Evolutionary conservation across 64 coral and sea anemone genomes (phyloP).

Genomic region (Stichodactyla mertensii): DNA sequence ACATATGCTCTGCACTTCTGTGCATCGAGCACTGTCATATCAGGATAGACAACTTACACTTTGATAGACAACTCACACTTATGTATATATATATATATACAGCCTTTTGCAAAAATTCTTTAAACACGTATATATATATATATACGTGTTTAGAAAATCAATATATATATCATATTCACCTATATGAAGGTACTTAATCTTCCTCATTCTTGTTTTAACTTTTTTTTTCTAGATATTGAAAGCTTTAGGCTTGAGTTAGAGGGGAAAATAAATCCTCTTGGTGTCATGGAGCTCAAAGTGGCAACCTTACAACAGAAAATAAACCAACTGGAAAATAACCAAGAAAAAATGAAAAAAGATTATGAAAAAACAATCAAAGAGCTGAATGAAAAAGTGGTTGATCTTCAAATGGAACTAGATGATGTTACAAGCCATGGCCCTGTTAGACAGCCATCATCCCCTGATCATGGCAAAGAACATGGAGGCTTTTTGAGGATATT

Average conservation of each 20-base stretch:
- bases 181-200: neutral
- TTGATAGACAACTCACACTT: too few species aligned
- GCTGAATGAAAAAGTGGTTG: neutral
- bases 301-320: slow-evolving; percentile 8
- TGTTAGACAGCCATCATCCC: neutral
- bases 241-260: neutral
- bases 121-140: too few species aligned
- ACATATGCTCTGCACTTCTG: too few species aligned
- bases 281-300: neutral
- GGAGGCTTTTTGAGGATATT: neutral
- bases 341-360: slow-evolving; percentile 4
- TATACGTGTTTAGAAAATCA: too few species aligned
- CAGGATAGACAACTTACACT: too few species aligned
- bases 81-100: too few species aligned
- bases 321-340: neutral
- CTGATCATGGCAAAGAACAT: neutral
- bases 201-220: neutral
- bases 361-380: slow-evolving; percentile 16
- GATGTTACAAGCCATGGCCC: neutral
- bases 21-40: too few species aligned
- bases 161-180: neutral
- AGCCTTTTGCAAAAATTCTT: too few species aligned
- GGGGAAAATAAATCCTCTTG: neutral
- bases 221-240: neutral
- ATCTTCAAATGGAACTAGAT: neutral